Evolutionary conservation across 1,140 invertebrate genomes (phyloP).

Genomic region (Tetraneura akinire): DNA sequence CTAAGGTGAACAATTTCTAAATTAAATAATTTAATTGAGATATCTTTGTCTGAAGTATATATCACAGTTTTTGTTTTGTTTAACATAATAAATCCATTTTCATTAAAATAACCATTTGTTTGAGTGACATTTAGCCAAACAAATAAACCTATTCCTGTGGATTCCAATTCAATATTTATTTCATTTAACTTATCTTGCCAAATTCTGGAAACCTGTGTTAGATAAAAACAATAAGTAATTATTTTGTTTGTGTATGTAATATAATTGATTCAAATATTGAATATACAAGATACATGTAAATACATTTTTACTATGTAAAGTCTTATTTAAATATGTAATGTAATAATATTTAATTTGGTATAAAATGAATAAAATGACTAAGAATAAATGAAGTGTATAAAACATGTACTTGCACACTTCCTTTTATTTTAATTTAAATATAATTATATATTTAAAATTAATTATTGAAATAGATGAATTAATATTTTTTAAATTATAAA

Average conservation of each 20-base stretch:
- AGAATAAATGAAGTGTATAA: too few species aligned
- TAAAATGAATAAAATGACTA: too few species aligned
- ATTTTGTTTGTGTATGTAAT: not conserved
- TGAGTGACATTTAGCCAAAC: slow-evolving; percentile 65
- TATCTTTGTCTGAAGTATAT: slow-evolving; percentile 34
- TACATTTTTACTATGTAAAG: too few species aligned
- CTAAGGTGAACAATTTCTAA: slow-evolving; percentile 25
- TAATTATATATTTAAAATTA: too few species aligned
- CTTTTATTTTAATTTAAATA: too few species aligned
- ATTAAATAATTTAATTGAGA: slow-evolving; percentile 5
- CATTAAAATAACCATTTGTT: slow-evolving; percentile 64
- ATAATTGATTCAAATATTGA: too few species aligned
- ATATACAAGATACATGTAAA: too few species aligned
- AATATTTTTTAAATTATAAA: too few species aligned
- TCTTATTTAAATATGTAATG: too few species aligned
- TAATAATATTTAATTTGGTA: too few species aligned
- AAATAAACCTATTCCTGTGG: slow-evolving; percentile 63
- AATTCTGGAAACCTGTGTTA: slow-evolving; percentile 20
- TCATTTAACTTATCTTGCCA: slow-evolving; percentile 18
- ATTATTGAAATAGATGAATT: too few species aligned
- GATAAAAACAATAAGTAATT: not conserved
- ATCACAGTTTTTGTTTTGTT: slow-evolving; percentile 32
- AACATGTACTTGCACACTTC: too few species aligned
- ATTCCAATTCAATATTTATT: slow-evolving; percentile 32
- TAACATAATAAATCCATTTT: slow-evolving; percentile 66